Evolutionary conservation across 2,797 vertebrate genomes (phyloP), one percentile per base, ranked within the genome.

Genomic region (Ciconia nigra): DNA sequence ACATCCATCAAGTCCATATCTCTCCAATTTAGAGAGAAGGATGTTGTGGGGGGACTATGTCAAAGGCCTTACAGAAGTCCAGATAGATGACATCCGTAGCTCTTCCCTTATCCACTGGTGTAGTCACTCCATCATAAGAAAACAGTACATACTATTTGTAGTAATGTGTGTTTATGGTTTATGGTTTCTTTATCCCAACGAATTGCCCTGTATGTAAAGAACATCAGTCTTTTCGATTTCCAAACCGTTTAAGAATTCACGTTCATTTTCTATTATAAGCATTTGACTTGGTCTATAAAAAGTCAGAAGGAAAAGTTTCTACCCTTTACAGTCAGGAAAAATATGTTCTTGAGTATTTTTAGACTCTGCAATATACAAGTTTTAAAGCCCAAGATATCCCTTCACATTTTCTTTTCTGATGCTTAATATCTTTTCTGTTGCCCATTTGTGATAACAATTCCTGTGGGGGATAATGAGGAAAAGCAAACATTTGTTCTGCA

Each of bases 181-280:
- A 82, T 72, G 42, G 69, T 65, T 91, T 90, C 72, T 73, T 94
- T 72, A 78, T 84, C 47, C 37, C 22, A 58, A 51, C 1, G 7
- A 91, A 46, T 49, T 54, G n/a, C 21, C 31, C 82, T 35, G 16
- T 11, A 39, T 41, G 33, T 92, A 90, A 88, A 65, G 62, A 94
- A 95, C 88, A 84, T 62, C 14, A 78, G 26, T 77, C 57, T 49
- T 86, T 96, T 92, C 31, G 17, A n/a, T 94, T 96, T 92, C 86
- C 79, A 59, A 93, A 81, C 67, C 76, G 24, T 44, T 94, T 67
- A 58, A 62, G 54, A 91, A 94, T 94, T 93, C 69, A 51, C 51
- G 15, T 55, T 87, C 39, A 54, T 87, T 72, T 96, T 91, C 74
- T 69, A 13, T 62, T 91, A 24, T 10, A 91, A 70, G 25, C 42